Evolutionary conservation across 2,113 vertebrate species (phyloP).

Genomic region (Morone saxatilis): DNA sequence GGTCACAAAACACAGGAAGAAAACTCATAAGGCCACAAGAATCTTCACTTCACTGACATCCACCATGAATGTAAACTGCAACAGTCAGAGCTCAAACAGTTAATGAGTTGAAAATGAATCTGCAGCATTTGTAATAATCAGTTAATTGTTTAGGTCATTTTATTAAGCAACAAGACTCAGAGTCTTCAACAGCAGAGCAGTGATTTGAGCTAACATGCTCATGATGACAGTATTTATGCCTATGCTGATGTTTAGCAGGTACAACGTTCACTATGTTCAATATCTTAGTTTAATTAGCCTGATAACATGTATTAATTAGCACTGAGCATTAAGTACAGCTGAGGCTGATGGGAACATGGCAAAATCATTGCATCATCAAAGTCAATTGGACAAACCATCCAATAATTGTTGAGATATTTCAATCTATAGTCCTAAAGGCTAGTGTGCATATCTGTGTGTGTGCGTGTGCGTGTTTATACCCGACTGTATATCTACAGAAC

Average conservation of each 20-base stretch:
- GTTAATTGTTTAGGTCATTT: neutral
- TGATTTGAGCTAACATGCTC: neutral
- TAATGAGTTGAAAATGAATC: no score
- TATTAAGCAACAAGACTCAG: neutral
- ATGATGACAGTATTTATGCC: no score
- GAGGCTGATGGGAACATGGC: neutral
- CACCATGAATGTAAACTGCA: neutral
- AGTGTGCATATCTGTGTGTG: neutral
- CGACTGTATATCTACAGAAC: constrained; percentile 7
- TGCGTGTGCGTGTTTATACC: neutral
- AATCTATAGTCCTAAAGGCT: neutral
- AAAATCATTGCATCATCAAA: no score
- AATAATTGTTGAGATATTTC: neutral
- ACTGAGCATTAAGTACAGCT: neutral
- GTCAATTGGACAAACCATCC: no score
- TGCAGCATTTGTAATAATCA: no score
- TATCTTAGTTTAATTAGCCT: neutral
- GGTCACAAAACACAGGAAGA: constrained; percentile 1
- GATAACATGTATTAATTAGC: neutral
- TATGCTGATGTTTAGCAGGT: no score
- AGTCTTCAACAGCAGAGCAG: no score
- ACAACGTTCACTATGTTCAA: neutral
- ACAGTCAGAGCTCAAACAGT: neutral
- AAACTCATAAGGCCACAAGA: neutral
- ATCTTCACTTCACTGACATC: neutral